A percentile compares a stretch with the other conserved stretches of the same genome.
phyloP scores from a whole-genome alignment of 1,140 invertebrate genomes.

The Bombus pascuorum region DNA sequence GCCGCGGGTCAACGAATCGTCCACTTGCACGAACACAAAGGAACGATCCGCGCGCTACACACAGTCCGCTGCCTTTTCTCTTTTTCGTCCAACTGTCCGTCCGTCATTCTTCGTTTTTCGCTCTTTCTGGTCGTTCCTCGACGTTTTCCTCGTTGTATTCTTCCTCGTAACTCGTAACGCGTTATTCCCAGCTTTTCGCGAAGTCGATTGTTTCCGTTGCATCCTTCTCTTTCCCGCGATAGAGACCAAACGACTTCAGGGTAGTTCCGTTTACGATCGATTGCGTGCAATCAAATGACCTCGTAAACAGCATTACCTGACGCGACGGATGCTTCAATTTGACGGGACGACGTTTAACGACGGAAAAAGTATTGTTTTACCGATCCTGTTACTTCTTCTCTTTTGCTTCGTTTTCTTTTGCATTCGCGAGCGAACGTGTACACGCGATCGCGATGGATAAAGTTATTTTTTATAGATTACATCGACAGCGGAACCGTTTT shows the following conservation, averaged over 20 bases:
- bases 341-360: constrained; percentile 27
- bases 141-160: not conserved
- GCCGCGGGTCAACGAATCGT: constrained; percentile 44
- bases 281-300: constrained; percentile 39
- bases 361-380: not conserved
- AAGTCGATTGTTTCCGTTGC: constrained; percentile 14
- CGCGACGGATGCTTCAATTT: constrained; percentile 26
- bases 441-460: not conserved
- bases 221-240: not conserved
- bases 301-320: constrained; percentile 36
- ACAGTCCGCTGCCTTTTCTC: not conserved
- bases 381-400: not conserved
- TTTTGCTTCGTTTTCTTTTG: not conserved
- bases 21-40: constrained; percentile 44
- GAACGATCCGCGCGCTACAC: not conserved
- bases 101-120: not conserved
- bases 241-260: not conserved
- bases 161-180: not conserved
- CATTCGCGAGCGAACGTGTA: fast-evolving
- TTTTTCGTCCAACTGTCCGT: no score
- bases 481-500: not conserved
- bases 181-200: constrained; percentile 3
- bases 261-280: constrained; percentile 41
- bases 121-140: not conserved
- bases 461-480: not conserved